Evolutionary conservation across 2,113 vertebrate species (phyloP).

Genomic region (Pseudorasbora parva): DNA sequence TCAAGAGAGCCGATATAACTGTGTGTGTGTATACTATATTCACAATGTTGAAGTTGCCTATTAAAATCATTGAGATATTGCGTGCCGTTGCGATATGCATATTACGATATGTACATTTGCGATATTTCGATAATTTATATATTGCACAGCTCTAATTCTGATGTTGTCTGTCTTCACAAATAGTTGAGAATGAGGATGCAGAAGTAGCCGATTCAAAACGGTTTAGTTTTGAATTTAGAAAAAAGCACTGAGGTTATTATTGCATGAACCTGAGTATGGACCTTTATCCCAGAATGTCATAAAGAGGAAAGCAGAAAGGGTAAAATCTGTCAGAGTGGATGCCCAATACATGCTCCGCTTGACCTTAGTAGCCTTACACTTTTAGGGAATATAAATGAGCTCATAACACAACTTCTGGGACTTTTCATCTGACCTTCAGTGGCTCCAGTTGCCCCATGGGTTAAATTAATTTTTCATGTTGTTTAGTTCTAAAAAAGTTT

Average conservation of each 20-base stretch:
- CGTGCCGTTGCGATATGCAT: no score
- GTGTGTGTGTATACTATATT: no score
- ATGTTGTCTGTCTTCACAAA: no score
- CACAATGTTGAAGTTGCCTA: no score
- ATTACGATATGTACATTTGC: no score
- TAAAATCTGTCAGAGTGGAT: slow-evolving; percentile 20
- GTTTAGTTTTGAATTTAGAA: slow-evolving; percentile 5
- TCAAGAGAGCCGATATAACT: no score
- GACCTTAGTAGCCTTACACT: not conserved
- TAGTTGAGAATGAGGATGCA: not conserved
- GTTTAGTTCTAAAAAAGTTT: slow-evolving; percentile 1
- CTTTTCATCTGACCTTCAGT: not conserved
- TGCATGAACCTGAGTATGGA: not conserved
- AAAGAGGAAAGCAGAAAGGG: slow-evolving; percentile 12
- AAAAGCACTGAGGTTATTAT: not conserved
- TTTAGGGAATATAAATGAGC: slow-evolving; percentile 36
- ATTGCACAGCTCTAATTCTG: no score
- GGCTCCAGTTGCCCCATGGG: not conserved
- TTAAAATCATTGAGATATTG: no score
- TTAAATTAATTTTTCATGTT: not conserved
- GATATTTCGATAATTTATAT: no score
- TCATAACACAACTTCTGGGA: not conserved
- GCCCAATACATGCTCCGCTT: not conserved
- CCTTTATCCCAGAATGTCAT: not conserved
- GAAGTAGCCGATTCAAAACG: not conserved